A percentile compares a stretch with the other conserved stretches of the same genome.
These are phyloP conservation scores for Neria commutata DNA, from an alignment of 2,888 invertebrate genomes.

Conservation along the genomic window DNA sequence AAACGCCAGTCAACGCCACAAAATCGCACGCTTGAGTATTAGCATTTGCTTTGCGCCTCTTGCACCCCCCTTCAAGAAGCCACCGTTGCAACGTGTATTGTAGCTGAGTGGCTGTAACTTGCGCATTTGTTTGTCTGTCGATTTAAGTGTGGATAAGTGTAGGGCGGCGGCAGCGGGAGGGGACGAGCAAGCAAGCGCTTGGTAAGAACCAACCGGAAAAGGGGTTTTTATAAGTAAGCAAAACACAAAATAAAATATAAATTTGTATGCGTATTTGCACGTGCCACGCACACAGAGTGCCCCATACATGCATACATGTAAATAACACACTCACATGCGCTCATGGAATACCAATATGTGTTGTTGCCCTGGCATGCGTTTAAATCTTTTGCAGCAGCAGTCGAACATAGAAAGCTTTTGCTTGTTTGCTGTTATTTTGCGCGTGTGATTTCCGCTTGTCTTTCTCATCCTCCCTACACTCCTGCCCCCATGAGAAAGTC, in stretches of 20 bases:
- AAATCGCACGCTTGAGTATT: neutral
- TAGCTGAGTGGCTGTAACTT: too few species aligned
- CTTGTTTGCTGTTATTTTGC: neutral
- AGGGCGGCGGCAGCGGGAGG: neutral
- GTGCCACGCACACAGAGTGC: neutral
- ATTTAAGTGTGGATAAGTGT: neutral
- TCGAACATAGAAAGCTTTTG: neutral
- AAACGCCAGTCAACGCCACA: neutral
- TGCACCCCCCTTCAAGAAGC: too few species aligned
- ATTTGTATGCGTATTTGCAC: neutral
- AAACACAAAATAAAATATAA: slow-evolving; percentile 1
- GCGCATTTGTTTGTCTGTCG: neutral
- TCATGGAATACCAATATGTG: neutral
- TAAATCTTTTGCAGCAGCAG: neutral
- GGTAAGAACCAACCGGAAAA: neutral
- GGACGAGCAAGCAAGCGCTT: neutral
- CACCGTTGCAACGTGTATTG: too few species aligned
- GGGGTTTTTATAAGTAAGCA: neutral
- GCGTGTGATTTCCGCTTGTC: neutral
- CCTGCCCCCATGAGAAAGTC: too few species aligned
- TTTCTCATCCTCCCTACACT: too few species aligned
- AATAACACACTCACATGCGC: neutral
- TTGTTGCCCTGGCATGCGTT: neutral
- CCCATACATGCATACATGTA: neutral
- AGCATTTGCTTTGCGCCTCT: neutral